Percentiles rank a stretch among this genome's conserved stretches.
Evolutionary conservation across 2,888 invertebrate species (phyloP).

Genomic region (Acleris emargana): DNA sequence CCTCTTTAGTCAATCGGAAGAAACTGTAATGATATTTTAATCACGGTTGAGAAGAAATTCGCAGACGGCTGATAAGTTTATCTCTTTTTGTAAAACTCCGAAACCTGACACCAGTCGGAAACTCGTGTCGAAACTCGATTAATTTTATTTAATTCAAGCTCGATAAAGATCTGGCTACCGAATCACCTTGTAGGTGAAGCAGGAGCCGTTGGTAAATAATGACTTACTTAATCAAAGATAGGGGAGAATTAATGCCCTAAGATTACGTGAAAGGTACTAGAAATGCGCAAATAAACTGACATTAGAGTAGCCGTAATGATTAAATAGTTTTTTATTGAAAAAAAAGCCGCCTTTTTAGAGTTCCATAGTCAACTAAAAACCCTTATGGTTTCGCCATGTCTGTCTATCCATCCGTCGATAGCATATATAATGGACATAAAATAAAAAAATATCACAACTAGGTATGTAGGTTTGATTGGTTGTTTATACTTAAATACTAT

Average conservation of each 20-base stretch:
- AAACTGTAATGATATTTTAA: slow-evolving; percentile 10
- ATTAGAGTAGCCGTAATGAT: too few species aligned
- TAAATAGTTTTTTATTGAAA: too few species aligned
- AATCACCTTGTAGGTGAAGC: slow-evolving; percentile 57
- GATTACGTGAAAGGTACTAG: background rate
- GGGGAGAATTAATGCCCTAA: background rate
- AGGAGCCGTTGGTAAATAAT: slow-evolving; percentile 47
- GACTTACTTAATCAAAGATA: slow-evolving; percentile 27
- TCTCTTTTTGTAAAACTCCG: slow-evolving; percentile 38
- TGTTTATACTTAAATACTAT: too few species aligned
- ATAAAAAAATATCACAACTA: too few species aligned
- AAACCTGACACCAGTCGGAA: slow-evolving; percentile 47
- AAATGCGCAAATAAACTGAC: background rate
- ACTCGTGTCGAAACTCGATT: slow-evolving; percentile 51
- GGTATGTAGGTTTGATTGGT: too few species aligned
- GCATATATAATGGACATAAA: too few species aligned
- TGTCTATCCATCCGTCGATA: too few species aligned
- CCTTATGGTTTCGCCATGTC: too few species aligned
- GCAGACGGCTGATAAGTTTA: slow-evolving; percentile 13
- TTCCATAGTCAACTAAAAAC: too few species aligned
- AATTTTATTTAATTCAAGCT: slow-evolving; percentile 49
- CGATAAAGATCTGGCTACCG: slow-evolving; percentile 65
- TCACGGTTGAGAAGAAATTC: slow-evolving; percentile 6
- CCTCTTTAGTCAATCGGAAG: background rate
- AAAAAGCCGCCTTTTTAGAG: too few species aligned